These are phyloP conservation scores for Drosophila quadrilineata DNA, from an alignment of 1,140 invertebrate species.

Conservation along the genomic window DNA sequence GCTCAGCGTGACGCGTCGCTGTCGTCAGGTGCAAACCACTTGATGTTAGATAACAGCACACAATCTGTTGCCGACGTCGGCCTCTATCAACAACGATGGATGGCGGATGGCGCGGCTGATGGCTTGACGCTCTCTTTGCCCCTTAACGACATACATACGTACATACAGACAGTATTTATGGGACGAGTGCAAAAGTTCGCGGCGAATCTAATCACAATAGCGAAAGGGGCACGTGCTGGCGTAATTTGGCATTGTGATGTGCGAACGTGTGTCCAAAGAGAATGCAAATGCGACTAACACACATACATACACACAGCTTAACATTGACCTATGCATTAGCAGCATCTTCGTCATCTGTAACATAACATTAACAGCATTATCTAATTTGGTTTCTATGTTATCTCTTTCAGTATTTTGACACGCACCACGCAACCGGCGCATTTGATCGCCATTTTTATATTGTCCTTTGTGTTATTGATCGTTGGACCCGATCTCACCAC, in stretches of 20 bases:
- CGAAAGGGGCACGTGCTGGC: constrained; percentile 37
- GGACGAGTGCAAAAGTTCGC: constrained; percentile 37
- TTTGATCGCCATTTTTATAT: constrained; percentile 85
- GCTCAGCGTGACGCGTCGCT: constrained; percentile 8
- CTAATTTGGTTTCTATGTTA: background rate
- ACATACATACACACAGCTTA: background rate
- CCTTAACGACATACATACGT: background rate
- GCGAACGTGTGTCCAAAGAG: background rate
- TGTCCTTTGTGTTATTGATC: constrained; percentile 85
- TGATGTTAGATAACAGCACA: constrained; percentile 26
- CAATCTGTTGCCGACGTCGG: background rate
- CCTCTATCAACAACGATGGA: too few relatives aligned
- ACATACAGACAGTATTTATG: constrained; percentile 8
- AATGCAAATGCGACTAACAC: background rate
- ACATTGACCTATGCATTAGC: background rate
- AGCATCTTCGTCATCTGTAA: background rate
- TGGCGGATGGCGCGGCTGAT: background rate
- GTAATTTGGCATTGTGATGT: background rate
- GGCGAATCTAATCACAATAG: constrained; percentile 32
- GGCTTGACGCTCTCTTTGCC: background rate
- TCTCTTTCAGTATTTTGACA: constrained; percentile 85
- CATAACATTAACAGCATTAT: background rate
- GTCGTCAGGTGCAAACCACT: constrained; percentile 20
- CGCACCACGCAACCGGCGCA: constrained; percentile 89
- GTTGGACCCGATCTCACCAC: constrained; percentile 82